A percentile compares a stretch with the other conserved stretches of the same genome.
phyloP scores from a whole-genome alignment of 2,113 vertebrate genomes.

The Hippocampus barbouri region DNA sequence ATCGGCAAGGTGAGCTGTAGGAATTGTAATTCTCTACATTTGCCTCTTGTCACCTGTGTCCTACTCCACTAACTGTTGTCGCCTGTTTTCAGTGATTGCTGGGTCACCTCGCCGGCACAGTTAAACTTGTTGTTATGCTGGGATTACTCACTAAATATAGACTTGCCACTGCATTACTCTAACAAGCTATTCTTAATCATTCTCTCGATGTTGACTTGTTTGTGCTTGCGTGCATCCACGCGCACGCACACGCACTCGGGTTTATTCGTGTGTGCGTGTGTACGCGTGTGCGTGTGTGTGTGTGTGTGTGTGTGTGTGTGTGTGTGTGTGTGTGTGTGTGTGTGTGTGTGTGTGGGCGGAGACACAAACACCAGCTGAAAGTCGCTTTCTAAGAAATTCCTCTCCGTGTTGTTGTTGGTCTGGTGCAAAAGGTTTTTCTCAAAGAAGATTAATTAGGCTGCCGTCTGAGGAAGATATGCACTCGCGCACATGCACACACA shows the following conservation, averaged over 20 bases:
- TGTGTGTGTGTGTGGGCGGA: conserved; percentile 31
- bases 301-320: conserved; percentile 36
- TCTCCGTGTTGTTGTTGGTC: conserved; percentile 43
- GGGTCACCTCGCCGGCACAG: conserved; percentile 2
- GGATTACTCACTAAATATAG: conserved; percentile 54
- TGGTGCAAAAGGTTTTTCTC: conserved; percentile 44
- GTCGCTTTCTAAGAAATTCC: conserved; percentile 61
- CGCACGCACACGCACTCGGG: conserved; percentile 28
- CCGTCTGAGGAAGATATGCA: conserved; percentile 35
- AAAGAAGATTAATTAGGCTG: conserved; percentile 64
- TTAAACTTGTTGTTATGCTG: conserved; percentile 41
- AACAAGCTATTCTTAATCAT: conserved; percentile 54
- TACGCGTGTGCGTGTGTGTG: no score
- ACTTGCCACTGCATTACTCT: conserved; percentile 40
- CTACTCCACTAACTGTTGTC: not conserved
- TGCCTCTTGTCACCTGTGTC: conserved; percentile 33
- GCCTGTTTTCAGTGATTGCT: not conserved
- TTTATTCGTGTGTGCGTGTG: conserved; percentile 40
- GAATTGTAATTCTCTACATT: not conserved
- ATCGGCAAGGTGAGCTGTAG: conserved; percentile 26
- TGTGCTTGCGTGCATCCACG: conserved; percentile 28
- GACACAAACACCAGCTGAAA: conserved; percentile 25
- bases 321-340: conserved; percentile 47
- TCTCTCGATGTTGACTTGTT: conserved; percentile 34
- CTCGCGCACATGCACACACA: conserved; percentile 16